Evolutionary conservation across 1,140 invertebrate species (phyloP), one percentile per base, ranked within the genome.

Genomic region (Drosophila eugracilis): DNA sequence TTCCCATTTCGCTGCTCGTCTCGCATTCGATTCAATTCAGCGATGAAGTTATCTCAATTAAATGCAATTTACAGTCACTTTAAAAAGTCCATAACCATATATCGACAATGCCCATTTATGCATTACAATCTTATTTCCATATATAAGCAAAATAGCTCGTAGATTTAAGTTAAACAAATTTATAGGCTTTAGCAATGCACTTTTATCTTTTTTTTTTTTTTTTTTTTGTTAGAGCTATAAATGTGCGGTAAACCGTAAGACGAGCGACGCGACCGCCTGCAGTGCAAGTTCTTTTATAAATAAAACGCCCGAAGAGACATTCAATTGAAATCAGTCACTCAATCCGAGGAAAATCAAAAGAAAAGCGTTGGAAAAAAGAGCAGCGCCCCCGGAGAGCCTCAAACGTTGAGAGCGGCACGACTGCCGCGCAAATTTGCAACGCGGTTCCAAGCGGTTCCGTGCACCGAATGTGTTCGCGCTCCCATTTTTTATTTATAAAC

Each of bases 201-300:
- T 77, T 73, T 80, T 74, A 79, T 83, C 58, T 80, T 44, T 21
- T 26, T n/a, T 83, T 54, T 80, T 44, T 21, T 26, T n/a, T n/a
- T n/a, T n/a, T n/a, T n/a, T n/a, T n/a, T n/a, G n/a, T n/a, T 26
- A 14, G 30, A 67, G 50, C 50, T 63, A 58, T 54, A 65, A 75
- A 49, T 66, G 47, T 65, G 60, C 22, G 44, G 45, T 19, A 9
- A 39, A 34, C 17, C 48, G 30, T 45, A 53, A 45, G 77, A 54
- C 32, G 50, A 63, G 60, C 21, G 58, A 39, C 28, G 57, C 77
- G 78, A 86, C 83, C 78, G 88, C 78, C 71, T 79, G 78, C 84
- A 80, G 83, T 86, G 88, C 79, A 75, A 67, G 88, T 84, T 86
- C 83, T 90, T 70, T 88, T 90, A 90, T 90, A 90, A 90, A 90